phyloP scores from a whole-genome alignment of 2,113 vertebrate genomes.

The Peromyscus californicus region DNA sequence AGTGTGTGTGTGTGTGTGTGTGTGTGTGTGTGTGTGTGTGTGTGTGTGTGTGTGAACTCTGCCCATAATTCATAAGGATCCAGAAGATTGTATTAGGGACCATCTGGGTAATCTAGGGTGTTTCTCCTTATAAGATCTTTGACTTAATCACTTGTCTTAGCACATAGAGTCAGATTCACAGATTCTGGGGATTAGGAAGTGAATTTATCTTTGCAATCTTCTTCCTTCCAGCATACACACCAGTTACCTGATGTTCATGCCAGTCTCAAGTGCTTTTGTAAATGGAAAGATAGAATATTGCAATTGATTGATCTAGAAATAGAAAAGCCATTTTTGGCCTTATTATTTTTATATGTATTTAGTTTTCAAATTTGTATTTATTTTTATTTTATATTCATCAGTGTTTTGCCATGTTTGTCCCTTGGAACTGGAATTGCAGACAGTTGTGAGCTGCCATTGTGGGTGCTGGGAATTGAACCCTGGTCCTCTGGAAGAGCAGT shows the following conservation, averaged over 20 bases:
- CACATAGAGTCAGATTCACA: neutral
- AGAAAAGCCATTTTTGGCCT: slow-evolving; percentile 28
- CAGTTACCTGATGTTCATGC: neutral
- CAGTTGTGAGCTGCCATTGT: no score
- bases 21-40: neutral
- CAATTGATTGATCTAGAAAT: neutral
- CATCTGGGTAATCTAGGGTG: slow-evolving; percentile 23
- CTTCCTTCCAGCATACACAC: neutral
- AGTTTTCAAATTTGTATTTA: neutral
- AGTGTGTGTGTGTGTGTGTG: no score
- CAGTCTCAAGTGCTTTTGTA: slow-evolving; percentile 35
- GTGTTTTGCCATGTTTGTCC: no score
- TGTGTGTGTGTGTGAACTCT: neutral
- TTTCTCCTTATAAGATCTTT: slow-evolving; percentile 13
- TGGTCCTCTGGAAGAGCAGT: no score
- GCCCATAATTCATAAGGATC: slow-evolving; percentile 22
- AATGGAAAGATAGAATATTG: slow-evolving; percentile 11
- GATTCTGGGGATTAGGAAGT: neutral
- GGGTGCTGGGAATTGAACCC: no score
- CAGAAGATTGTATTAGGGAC: neutral
- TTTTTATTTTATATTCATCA: no score
- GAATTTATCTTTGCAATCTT: neutral
- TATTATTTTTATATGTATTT: neutral
- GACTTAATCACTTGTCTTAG: slow-evolving; percentile 23
- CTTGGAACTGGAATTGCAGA: no score